Evolutionary conservation across 37 sponge, comb jelly and placozoan species (phyloP), one percentile per base, ranked within the genome.

Genomic region (Agelas oroides): DNA sequence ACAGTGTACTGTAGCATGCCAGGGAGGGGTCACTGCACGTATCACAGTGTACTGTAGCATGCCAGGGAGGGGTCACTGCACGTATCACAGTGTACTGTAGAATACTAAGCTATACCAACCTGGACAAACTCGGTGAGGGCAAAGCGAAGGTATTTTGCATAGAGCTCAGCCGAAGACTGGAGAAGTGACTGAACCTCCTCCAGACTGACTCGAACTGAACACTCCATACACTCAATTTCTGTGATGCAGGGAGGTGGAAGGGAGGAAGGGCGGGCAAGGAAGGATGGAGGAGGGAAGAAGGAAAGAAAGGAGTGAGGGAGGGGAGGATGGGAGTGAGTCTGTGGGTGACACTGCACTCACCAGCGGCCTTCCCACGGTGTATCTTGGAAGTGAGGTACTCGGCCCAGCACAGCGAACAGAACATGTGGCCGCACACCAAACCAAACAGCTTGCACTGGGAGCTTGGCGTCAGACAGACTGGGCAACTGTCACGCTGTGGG

Each of bases 341-440:
- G 54, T 73, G 64, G 33, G 71, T 70, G 46, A 46, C 46, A 46
- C 3, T 3, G 46, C 8, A 8, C 46, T 46, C 46, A 46, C 46
- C 46, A 6, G 82, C 20, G 0, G 90, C 39, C n/a, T 63, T 24
- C 0, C 91, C 91, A 39, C 18, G 17, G 0, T 56, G 54, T 15
- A 94, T 57, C 65, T 79, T 77, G 19, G 67, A 35, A 28, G 40
- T 53, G 27, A 94, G 5, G 59, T 94, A 79, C 64, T 83, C 40
- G 24, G 41, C 13, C 86, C 88, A 94, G 56, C 95, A 94, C 17
- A 41, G 55, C 1, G 14, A 38, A 77, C 95, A 94, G 86, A 80
- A 94, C 35, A 36, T 36, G 76, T 94, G 95, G n/a, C 95, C 92
- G 84, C 95, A 94, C 19, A 18, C 27, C 31, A 85, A 37, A 34